Evolutionary conservation across 2,888 invertebrate species (phyloP), one percentile per base, ranked within the genome.

Genomic region (Lithosia quadra): DNA sequence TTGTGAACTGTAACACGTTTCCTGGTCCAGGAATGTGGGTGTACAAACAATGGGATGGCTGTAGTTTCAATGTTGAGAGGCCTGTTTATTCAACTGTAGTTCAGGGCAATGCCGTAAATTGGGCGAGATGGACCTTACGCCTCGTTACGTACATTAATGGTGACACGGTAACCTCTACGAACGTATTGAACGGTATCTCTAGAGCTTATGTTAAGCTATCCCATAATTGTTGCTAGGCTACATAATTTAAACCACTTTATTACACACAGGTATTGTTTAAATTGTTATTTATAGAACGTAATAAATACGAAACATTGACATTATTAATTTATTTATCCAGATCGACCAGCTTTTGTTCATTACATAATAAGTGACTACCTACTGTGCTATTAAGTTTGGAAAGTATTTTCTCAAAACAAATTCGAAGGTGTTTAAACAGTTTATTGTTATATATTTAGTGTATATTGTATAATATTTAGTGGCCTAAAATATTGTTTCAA

Each of bases 51-150:
- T 75, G 67, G 69, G 62, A 73, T 69, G 66, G 80, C 76, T 75
- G 75, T 74, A 78, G 74, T 67, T 74, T 68, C 72, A 71, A 69
- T 66, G 65, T 67, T 67, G 56, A 28, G 56, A 77, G 73, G 73
- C 73, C 79, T 74, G 76, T 83, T 81, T 82, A 81, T 83, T 79
- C 79, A 78, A 81, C 72, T 76, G 71, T 74, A 77, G 74, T 71
- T 80, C 76, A 79, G 71, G 75, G 73, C 78, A 82, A 79, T 80
- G 76, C 78, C 81, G 67, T 78, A 84, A 87, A 86, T 86, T 83
- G 83, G 85, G 77, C 77, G 79, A 80, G 72, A 72, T 75, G 78
- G 80, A 80, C 77, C 79, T 81, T 78, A 80, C 73, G 78, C 69
- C 76, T 75, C 71, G 72, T 75, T 82, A 77, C 74, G 67, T 75